Percentiles rank a stretch among this genome's conserved stretches.
Conservation (phyloP, 53 echinoderm and acorn worm species). For the Astropecten irregularis region DNA sequence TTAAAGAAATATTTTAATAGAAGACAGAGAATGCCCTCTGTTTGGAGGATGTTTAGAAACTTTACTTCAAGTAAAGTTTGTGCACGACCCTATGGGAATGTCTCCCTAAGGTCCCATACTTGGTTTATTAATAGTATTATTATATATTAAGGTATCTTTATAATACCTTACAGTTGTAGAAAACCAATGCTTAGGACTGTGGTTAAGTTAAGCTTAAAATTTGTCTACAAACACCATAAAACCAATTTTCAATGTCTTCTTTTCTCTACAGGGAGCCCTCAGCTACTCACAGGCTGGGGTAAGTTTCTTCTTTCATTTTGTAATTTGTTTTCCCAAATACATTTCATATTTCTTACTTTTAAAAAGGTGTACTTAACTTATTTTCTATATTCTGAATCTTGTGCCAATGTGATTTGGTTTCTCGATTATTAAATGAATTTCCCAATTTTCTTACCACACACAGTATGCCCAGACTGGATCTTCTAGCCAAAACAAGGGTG, state of each 20-base stretch:
- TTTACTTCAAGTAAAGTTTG: too few species aligned
- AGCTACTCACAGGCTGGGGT: constrained; percentile 41
- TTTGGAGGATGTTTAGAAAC: too few species aligned
- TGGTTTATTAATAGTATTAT: too few species aligned
- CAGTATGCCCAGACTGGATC: constrained; percentile 40
- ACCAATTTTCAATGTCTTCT: neutral
- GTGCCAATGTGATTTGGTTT: neutral
- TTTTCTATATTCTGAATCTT: neutral
- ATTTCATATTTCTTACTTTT: neutral
- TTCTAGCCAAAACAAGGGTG: constrained; percentile 23
- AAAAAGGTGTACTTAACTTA: neutral
- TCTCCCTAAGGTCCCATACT: too few species aligned
- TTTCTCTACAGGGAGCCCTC: constrained; percentile 39
- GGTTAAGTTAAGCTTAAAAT: neutral
- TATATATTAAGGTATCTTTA: too few species aligned
- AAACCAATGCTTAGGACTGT: too few species aligned
- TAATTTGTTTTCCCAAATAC: neutral
- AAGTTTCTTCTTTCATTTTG: neutral
- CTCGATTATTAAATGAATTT: neutral
- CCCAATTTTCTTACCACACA: neutral
- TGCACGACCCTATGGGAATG: too few species aligned
- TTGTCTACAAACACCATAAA: neutral
- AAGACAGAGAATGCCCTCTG: too few species aligned
- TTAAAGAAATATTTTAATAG: too few species aligned
- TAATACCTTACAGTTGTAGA: too few species aligned